Percentiles rank a stretch among this genome's conserved stretches.
phyloP scores from a whole-genome alignment of 2,888 invertebrate genomes.

The Halictus quadricinctus region DNA sequence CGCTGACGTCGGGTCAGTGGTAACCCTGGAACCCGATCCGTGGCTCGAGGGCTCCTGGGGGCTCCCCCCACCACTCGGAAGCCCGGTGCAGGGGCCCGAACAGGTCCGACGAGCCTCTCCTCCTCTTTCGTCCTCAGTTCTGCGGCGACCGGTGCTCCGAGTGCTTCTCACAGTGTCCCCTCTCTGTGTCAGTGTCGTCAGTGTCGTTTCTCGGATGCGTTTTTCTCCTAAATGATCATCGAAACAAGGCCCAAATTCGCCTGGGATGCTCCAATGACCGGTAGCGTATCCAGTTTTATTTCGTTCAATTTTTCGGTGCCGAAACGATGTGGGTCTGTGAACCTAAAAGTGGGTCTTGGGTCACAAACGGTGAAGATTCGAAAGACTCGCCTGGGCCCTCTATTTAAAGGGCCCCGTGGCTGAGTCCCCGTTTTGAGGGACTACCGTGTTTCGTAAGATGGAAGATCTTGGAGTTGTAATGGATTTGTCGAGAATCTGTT shows the following conservation, averaged over 20 bases:
- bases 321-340: not conserved
- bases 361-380: constrained; percentile 15
- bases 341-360: not conserved
- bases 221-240: not conserved
- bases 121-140: constrained; percentile 54
- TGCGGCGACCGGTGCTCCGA: constrained; percentile 53
- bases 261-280: not conserved
- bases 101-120: constrained; percentile 55
- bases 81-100: constrained; percentile 54
- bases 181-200: not conserved
- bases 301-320: not conserved
- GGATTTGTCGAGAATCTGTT: not conserved
- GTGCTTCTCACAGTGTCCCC: not conserved
- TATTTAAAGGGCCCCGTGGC: constrained; percentile 5
- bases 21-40: constrained; percentile 42
- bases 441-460: not conserved
- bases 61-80: constrained; percentile 46
- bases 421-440: not conserved
- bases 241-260: not conserved
- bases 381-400: not conserved
- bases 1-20: constrained; percentile 46
- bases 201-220: not conserved
- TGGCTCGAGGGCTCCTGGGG: constrained; percentile 57
- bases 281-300: constrained; percentile 1
- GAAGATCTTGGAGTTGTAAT: too few relatives aligned